Evolutionary conservation across 1,140 invertebrate species (phyloP), one percentile per base, ranked within the genome.

Genomic region (Scaptomyza graminum): DNA sequence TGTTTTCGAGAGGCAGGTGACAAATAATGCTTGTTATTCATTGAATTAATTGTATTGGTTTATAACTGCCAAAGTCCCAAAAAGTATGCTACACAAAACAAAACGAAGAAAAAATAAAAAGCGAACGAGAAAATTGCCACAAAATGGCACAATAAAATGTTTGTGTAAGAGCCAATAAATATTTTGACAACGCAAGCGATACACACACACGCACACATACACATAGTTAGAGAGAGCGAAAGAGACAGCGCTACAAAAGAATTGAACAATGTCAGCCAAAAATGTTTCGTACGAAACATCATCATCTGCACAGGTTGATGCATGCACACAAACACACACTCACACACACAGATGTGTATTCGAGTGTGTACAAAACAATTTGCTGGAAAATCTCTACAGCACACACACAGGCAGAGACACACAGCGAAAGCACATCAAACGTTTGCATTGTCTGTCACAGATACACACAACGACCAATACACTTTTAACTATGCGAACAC

Each of bases 11-110:
- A 34, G 8, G 31, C 31, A 34, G 8, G 31, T 28, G 49, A 28
- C 25, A 28, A 50, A 31, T 50, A 15, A 28, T 50, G 18, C 9
- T 11, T 43, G 74, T 75, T 85, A 75, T 85, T 85, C 81, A 85
- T 75, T 82, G 82, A 87, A 87, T 87, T 82, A 85, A 87, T 87
- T 82, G 87, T 78, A 47, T 54, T 67, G 55, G 67, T 78, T 78
- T 75, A 75, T 82, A 87, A 85, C 82, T 87, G 74, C 63, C 41
- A 47, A 55, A 31, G 6, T 5, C 60, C 70, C 65, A 31, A 68
- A 77, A 63, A 50, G 65, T 72, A 64, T 41, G 31, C 57, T 63
- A 52, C 51, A 50, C 56, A 43, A 79, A 51, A 61, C 18, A 22
- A 22, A 22, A 22, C 18, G n/a, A n/a, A n/a, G n/a, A n/a, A n/a